Conservation (phyloP, 2,113 vertebrate species). For the Nanorana parkeri region DNA sequence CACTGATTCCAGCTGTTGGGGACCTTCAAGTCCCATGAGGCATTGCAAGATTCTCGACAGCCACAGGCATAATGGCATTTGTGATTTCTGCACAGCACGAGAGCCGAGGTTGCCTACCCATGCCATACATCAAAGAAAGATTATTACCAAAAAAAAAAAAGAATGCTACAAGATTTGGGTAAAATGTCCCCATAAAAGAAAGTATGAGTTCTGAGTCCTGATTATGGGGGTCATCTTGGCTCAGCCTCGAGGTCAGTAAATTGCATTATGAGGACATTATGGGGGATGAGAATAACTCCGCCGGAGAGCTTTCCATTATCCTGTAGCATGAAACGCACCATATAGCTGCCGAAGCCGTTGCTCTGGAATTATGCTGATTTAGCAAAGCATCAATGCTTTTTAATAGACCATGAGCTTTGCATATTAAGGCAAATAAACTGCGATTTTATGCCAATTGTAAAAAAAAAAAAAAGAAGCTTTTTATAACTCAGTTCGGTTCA, state of each 20-base stretch:
- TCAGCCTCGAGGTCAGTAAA: not conserved
- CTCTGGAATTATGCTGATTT: slow-evolving; percentile 52
- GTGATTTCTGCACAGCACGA: no score
- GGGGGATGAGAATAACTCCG: not conserved
- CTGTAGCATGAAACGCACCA: slow-evolving; percentile 28
- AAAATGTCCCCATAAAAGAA: no score
- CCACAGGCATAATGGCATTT: no score
- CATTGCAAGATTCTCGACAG: no score
- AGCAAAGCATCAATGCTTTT: slow-evolving; percentile 41
- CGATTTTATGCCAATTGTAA: slow-evolving; percentile 31
- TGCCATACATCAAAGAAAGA: no score
- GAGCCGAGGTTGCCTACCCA: no score
- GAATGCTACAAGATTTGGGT: no score
- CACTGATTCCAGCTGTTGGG: no score
- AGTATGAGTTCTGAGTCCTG: no score
- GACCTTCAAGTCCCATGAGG: no score
- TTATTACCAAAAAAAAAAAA: no score
- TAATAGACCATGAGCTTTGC: slow-evolving; percentile 46
- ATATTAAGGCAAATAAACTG: slow-evolving; percentile 23
- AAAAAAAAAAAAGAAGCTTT: not conserved
- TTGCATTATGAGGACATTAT: slow-evolving; percentile 13
- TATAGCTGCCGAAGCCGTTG: slow-evolving; percentile 44
- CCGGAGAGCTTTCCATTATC: not conserved
- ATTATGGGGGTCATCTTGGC: no score
- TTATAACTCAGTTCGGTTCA: not conserved